phyloP scores from a whole-genome alignment of 2,797 vertebrate genomes.

The Vireo griseus region DNA sequence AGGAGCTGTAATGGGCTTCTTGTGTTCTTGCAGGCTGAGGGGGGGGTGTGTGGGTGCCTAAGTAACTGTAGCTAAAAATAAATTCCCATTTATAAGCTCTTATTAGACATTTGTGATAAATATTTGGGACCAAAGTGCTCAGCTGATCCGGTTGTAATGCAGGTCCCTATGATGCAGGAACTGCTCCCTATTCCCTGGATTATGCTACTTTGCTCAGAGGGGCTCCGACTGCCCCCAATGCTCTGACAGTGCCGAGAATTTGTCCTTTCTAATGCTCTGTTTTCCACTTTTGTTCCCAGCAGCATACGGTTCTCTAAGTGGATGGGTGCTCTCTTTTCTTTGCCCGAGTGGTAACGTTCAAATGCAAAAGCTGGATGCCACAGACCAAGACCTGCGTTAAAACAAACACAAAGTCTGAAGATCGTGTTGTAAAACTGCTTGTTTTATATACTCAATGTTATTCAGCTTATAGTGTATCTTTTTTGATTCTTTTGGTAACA shows the following conservation, averaged over 20 bases:
- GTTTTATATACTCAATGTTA: conserved; percentile 45
- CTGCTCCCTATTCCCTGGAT: background rate
- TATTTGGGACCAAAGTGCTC: background rate
- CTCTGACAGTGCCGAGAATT: background rate
- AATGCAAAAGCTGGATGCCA: conserved; percentile 28
- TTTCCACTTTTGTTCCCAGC: conserved; percentile 33
- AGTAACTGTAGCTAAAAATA: background rate
- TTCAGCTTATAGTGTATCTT: conserved; percentile 23
- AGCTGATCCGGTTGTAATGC: background rate
- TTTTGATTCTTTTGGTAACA: conserved; percentile 23
- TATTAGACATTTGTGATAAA: background rate
- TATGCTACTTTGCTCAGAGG: background rate
- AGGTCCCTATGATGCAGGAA: background rate
- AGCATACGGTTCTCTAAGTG: background rate
- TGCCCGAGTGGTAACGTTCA: background rate
- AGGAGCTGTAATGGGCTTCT: background rate
- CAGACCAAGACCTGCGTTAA: conserved; percentile 30
- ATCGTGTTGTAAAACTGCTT: background rate
- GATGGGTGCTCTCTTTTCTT: conserved; percentile 46
- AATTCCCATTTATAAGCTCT: background rate
- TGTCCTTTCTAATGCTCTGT: conserved; percentile 35
- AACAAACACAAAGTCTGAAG: conserved; percentile 41
- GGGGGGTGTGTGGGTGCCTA: background rate
- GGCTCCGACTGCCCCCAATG: background rate
- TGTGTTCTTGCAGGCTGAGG: background rate